Evolutionary conservation across 2,797 vertebrate species (phyloP).

Genomic region (Sebastes cheni): DNA sequence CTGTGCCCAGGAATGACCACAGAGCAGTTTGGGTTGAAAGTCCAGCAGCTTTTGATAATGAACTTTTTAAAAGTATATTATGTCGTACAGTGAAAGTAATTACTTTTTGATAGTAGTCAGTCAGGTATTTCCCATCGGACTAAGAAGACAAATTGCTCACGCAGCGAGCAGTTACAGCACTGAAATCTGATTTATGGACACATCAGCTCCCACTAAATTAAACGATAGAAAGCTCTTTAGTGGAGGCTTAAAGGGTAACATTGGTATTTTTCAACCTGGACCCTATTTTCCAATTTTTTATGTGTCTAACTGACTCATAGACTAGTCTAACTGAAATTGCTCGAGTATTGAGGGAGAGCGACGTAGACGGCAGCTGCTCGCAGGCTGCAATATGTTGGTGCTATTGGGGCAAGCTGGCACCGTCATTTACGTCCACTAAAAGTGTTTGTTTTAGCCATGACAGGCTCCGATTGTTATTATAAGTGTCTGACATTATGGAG

Average conservation of each 20-base stretch:
- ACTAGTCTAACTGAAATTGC: not conserved
- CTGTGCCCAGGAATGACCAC: not conserved
- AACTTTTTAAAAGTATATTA: not conserved
- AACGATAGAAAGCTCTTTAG: slow-evolving; percentile 18
- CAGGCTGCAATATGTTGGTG: not conserved
- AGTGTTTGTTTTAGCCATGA: not conserved
- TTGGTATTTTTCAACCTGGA: not conserved
- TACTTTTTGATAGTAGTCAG: slow-evolving; percentile 6
- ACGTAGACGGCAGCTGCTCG: too few species aligned
- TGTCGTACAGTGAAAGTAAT: slow-evolving; percentile 1
- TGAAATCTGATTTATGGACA: slow-evolving; percentile 38
- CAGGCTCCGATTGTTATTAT: too few species aligned
- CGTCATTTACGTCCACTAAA: not conserved
- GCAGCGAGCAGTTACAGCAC: slow-evolving; percentile 3
- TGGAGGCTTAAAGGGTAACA: not conserved
- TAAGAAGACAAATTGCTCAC: slow-evolving; percentile 25
- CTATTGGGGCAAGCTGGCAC: not conserved
- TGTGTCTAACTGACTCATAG: not conserved
- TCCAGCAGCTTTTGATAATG: slow-evolving; percentile 12
- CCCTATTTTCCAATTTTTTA: not conserved
- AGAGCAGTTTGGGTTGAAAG: not conserved
- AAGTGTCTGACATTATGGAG: too few species aligned
- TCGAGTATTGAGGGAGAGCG: not conserved
- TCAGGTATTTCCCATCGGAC: slow-evolving; percentile 29
- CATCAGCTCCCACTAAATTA: slow-evolving; percentile 8